Conservation (phyloP, 2,888 invertebrate genomes). For the Ceramica pisi region DNA sequence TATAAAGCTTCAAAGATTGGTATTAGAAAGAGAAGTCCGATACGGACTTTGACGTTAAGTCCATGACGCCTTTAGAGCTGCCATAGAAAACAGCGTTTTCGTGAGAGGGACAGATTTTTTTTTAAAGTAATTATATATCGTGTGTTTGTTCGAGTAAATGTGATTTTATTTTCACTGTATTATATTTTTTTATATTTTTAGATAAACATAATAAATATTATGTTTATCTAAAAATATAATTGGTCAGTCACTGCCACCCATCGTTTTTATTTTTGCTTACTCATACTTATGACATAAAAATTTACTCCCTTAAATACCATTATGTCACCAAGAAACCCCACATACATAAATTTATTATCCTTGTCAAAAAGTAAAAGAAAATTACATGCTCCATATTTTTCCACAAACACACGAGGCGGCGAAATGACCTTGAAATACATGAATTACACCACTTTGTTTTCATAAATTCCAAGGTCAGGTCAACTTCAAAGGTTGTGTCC, state of each 20-base stretch:
- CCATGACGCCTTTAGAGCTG: too few species aligned
- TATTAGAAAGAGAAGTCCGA: too few species aligned
- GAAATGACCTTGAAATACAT: constrained; percentile 35
- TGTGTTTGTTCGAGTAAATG: too few species aligned
- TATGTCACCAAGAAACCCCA: background rate
- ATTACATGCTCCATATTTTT: constrained; percentile 15
- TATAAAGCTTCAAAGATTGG: too few species aligned
- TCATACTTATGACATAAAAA: background rate
- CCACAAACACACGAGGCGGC: background rate
- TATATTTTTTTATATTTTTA: too few species aligned
- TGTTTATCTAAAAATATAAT: too few species aligned
- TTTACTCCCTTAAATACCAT: background rate
- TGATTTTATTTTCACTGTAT: too few species aligned
- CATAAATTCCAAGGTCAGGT: constrained; percentile 32
- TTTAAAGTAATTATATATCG: too few species aligned
- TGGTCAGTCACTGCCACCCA: background rate
- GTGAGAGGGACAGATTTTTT: too few species aligned
- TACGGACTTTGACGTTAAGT: too few species aligned
- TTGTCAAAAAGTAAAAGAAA: background rate
- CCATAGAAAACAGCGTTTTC: too few species aligned
- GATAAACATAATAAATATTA: too few species aligned
- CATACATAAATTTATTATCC: background rate
- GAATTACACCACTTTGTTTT: constrained; percentile 31
- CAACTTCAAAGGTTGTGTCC: constrained; percentile 17
- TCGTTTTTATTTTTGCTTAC: background rate